A percentile compares a stretch with the other conserved stretches of the same genome.
Evolutionary conservation across 1,140 invertebrate species (phyloP).

Genomic region (Stegodyphus dumicola): DNA sequence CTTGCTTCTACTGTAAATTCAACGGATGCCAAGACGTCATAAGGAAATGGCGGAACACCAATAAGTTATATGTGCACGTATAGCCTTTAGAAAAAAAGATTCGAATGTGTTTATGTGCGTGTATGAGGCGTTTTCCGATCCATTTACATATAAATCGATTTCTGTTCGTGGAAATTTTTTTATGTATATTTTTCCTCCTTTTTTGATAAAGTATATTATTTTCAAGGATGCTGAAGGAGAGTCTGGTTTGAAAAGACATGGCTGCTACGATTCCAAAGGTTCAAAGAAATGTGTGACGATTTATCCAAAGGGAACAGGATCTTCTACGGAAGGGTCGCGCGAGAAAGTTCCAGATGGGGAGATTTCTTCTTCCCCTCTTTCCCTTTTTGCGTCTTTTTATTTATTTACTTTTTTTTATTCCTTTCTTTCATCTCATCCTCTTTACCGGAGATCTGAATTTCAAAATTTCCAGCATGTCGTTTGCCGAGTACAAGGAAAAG

Average conservation of each 20-base stretch:
- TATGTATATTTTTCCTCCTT: constrained; percentile 12
- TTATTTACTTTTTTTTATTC: constrained; percentile 9
- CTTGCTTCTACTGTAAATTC: neutral
- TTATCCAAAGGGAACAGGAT: constrained; percentile 45
- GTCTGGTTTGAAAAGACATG: constrained; percentile 35
- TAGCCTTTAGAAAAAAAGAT: constrained; percentile 22
- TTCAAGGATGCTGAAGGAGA: constrained; percentile 26
- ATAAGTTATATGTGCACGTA: constrained; percentile 49
- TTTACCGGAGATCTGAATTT: constrained; percentile 53
- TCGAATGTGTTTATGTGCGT: constrained; percentile 41
- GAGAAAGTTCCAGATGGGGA: constrained; percentile 56
- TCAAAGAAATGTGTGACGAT: constrained; percentile 61
- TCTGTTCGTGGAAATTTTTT: constrained; percentile 29
- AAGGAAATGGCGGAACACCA: neutral
- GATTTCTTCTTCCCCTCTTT: neutral
- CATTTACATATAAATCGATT: constrained; percentile 61
- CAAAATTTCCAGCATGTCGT: constrained; percentile 54
- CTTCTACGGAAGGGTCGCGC: constrained; percentile 15
- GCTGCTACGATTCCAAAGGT: constrained; percentile 31
- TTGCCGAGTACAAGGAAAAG: constrained; percentile 15
- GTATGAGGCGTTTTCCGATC: constrained; percentile 52
- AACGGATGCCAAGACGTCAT: constrained; percentile 10
- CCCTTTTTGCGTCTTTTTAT: neutral
- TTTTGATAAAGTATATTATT: constrained; percentile 60
- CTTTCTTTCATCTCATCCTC: constrained; percentile 23